These are phyloP conservation scores for Invenusta paracnida DNA, from an alignment of 2,888 invertebrate species.

Conservation along the genomic window DNA sequence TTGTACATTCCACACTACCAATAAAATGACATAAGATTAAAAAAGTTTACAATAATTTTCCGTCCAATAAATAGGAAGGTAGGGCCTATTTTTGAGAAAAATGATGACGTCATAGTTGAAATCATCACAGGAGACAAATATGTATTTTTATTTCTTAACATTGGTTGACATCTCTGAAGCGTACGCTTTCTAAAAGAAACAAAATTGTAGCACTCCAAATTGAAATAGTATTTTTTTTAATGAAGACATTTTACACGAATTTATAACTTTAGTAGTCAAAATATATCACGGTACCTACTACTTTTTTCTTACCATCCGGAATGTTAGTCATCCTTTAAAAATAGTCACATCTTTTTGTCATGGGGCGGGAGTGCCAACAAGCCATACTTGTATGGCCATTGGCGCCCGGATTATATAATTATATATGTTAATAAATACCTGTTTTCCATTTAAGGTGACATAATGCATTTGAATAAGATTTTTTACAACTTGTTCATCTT, in stretches of 20 bases:
- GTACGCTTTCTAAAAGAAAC: neutral
- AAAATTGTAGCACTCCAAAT: neutral
- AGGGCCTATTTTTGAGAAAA: neutral
- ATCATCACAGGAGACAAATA: neutral
- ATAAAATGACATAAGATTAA: slow-evolving; percentile 9
- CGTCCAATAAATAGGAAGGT: slow-evolving; percentile 10
- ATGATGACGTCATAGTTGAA: neutral
- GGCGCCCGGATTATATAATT: too few species aligned
- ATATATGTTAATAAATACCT: too few species aligned
- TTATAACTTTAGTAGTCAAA: too few species aligned
- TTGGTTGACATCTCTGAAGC: neutral
- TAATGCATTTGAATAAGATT: slow-evolving; percentile 43
- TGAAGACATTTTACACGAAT: too few species aligned
- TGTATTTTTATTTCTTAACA: neutral
- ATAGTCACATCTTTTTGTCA: too few species aligned
- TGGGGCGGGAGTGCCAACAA: too few species aligned
- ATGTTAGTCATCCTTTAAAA: too few species aligned
- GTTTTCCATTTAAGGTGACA: slow-evolving; percentile 44
- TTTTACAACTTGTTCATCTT: slow-evolving; percentile 45
- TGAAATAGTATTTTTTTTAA: too few species aligned
- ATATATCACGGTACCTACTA: too few species aligned
- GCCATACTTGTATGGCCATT: too few species aligned
- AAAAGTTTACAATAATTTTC: neutral
- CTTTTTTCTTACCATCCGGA: too few species aligned
- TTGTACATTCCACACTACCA: neutral